Conservation (phyloP, 2,888 invertebrate species). For the Rhagium mordax region DNA sequence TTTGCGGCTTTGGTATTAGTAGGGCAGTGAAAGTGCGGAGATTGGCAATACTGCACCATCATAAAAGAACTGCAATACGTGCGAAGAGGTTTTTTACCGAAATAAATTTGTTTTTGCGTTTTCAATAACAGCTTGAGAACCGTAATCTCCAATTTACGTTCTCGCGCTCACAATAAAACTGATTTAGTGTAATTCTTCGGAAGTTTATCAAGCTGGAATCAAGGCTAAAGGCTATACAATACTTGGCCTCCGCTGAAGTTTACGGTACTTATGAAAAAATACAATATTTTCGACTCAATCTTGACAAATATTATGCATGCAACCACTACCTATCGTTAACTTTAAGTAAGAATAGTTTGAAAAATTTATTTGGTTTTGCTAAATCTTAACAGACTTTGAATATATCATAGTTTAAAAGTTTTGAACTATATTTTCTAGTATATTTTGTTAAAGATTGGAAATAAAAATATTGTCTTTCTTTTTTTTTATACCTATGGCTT, state of each 20-base stretch:
- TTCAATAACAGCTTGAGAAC: slow-evolving; percentile 45
- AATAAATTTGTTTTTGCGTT: slow-evolving; percentile 39
- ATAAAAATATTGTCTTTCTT: too few relatives aligned
- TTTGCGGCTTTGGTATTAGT: slow-evolving; percentile 9
- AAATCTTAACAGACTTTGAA: too few relatives aligned
- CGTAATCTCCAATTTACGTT: slow-evolving; percentile 50
- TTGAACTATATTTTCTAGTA: too few relatives aligned
- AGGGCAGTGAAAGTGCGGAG: slow-evolving; percentile 34
- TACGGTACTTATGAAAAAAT: neutral
- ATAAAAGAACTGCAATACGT: slow-evolving; percentile 31
- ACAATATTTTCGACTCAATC: too few relatives aligned
- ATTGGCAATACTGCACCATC: slow-evolving; percentile 28
- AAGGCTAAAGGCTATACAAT: slow-evolving; percentile 10
- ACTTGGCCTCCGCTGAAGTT: neutral
- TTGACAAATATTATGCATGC: too few relatives aligned
- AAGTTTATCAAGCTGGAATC: slow-evolving; percentile 35
- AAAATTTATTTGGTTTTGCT: too few relatives aligned
- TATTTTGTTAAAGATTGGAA: too few relatives aligned
- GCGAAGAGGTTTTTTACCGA: slow-evolving; percentile 19
- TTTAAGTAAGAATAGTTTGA: too few relatives aligned
- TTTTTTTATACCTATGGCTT: too few relatives aligned
- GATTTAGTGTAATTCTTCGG: slow-evolving; percentile 43
- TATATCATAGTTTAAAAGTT: too few relatives aligned
- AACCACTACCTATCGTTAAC: too few relatives aligned
- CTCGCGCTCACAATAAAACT: slow-evolving; percentile 47